phyloP scores from a whole-genome alignment of 2,113 vertebrate species.

The Hoplias malabaricus region DNA sequence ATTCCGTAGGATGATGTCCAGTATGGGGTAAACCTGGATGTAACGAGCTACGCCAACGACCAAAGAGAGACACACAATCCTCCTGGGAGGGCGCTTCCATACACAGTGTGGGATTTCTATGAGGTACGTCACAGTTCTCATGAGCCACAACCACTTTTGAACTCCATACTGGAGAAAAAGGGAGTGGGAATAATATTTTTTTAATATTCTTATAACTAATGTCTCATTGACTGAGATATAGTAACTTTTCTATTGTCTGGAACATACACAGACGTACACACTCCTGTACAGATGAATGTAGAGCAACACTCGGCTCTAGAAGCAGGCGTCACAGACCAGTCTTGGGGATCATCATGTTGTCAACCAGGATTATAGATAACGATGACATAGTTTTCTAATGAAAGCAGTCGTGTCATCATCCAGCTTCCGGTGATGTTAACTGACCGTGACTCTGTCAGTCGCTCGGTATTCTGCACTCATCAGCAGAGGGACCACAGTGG shows the following conservation, averaged over 20 bases:
- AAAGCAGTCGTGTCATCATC: background rate
- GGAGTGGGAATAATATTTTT: no score
- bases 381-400: background rate
- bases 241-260: no score
- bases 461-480: background rate
- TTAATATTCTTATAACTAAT: no score
- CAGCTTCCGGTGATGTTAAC: background rate
- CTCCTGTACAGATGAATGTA: no score
- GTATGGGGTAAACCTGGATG: slow-evolving; percentile 91
- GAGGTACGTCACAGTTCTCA: slow-evolving; percentile 60
- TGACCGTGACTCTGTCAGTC: background rate
- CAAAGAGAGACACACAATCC: slow-evolving; percentile 89
- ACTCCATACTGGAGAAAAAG: no score
- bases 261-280: no score
- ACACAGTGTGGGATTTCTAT: slow-evolving; percentile 90
- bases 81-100: slow-evolving; percentile 82
- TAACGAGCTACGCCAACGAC: slow-evolving; percentile 87
- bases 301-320: background rate
- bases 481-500: background rate
- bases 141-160: background rate
- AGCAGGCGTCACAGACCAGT: background rate
- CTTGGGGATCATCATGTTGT: background rate
- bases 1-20: slow-evolving; percentile 77
- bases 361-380: background rate
- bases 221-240: no score